Evolutionary conservation across 2,797 vertebrate genomes (phyloP).

Genomic region (Propithecus deckenii): DNA sequence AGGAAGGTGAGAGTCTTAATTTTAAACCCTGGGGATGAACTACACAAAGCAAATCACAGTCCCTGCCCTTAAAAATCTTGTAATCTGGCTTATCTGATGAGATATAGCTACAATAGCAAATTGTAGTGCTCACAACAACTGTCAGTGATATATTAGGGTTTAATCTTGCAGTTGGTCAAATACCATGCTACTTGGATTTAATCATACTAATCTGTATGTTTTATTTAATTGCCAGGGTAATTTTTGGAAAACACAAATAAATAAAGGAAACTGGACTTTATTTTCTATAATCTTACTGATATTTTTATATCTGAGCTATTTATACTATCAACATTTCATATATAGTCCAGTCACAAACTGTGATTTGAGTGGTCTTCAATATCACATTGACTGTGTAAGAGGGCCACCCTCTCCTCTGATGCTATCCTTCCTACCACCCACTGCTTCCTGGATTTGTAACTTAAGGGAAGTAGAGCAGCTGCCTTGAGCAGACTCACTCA

Average conservation of each 20-base stretch:
- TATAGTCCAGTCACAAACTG: background rate
- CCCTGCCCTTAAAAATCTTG: background rate
- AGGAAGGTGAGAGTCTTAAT: background rate
- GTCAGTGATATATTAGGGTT: background rate
- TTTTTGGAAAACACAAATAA: background rate
- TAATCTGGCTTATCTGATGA: background rate
- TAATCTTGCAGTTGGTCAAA: background rate
- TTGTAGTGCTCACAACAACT: background rate
- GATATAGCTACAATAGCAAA: background rate
- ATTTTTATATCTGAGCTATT: background rate
- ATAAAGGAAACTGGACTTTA: background rate
- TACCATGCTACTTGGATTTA: background rate
- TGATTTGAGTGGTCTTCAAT: background rate
- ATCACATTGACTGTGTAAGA: background rate
- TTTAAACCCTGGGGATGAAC: background rate
- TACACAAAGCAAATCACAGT: background rate
- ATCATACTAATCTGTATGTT: background rate
- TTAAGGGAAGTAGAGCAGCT: conserved; percentile 25
- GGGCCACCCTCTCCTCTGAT: background rate
- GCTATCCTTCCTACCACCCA: background rate
- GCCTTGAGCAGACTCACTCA: conserved; percentile 19
- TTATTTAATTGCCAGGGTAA: background rate
- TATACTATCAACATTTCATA: background rate
- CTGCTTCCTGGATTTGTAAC: conserved; percentile 40
- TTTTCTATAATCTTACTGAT: background rate